These are phyloP conservation scores for Ceyx erithaca DNA, from an alignment of 2,797 vertebrate species.

Conservation along the genomic window DNA sequence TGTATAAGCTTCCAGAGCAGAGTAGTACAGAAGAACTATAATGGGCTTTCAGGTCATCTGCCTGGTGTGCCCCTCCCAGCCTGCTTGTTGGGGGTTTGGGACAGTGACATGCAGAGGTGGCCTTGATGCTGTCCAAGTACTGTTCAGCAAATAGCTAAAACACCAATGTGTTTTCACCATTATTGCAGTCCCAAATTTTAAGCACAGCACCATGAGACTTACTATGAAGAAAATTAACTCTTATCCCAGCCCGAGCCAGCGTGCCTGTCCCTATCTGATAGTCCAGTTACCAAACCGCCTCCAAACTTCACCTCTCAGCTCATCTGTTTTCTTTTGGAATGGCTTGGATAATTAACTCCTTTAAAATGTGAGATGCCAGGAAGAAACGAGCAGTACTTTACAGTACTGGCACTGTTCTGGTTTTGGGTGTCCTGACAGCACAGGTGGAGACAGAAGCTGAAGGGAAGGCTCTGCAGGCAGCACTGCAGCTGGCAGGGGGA, in stretches of 20 bases:
- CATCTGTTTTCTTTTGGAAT: accelerated
- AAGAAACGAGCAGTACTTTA: accelerated
- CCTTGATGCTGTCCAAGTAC: neutral
- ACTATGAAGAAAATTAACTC: neutral
- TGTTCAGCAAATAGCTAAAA: neutral
- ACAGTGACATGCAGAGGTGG: neutral
- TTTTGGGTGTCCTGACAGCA: neutral
- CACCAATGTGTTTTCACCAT: neutral
- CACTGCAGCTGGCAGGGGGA: accelerated
- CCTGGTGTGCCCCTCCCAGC: neutral
- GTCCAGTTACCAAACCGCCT: neutral
- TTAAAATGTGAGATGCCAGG: neutral
- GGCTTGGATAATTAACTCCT: neutral
- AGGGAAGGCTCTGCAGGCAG: neutral
- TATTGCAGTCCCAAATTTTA: neutral
- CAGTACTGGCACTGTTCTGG: accelerated
- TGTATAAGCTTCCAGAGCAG: neutral
- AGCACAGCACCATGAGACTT: neutral
- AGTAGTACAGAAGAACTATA: neutral
- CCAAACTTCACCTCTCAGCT: neutral
- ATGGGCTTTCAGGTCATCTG: neutral
- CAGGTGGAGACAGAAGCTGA: neutral
- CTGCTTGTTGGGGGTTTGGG: accelerated
- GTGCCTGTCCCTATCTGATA: accelerated
- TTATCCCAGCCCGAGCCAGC: neutral